Evolutionary conservation across 2,113 vertebrate species (phyloP), one percentile per base, ranked within the genome.

Genomic region (Fregata magnificens): DNA sequence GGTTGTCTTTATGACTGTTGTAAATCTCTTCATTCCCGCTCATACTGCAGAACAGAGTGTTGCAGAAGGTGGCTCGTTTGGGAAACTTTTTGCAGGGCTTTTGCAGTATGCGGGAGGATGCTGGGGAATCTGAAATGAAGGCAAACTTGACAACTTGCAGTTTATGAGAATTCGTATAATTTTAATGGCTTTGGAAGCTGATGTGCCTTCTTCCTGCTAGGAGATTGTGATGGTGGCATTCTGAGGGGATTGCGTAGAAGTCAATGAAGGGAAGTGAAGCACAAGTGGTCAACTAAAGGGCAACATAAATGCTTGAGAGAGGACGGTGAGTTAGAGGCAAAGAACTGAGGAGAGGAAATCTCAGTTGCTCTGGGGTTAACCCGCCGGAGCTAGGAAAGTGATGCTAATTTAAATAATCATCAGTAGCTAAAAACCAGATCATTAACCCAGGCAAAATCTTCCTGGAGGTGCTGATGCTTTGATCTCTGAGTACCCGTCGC

Each of bases 401-500:
- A 47, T 78, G 19, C 10, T 61, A 38, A 70, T n/a, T 17, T 45
- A 47, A 65, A 11, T 38, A 31, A 81, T 69, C 15, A 21, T 59
- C 29, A 45, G 7, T 53, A 89, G 13, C 16, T 67, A 59, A 92
- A 72, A 71, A 91, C 26, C 38, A 19, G 7, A 8, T 49, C 9
- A 40, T 58, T 72, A 59, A 73, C 28, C 15, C 28, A 49, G 28
- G 52, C 7, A 86, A 66, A 72, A 71, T 66, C 62, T 86, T 40
- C 38, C 63, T 72, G 45, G 50, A 72, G 69, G 36, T 77, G 62
- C n/a, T 83, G 15, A 47, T 40, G 16, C 42, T 86, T 62, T 81
- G 4, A 2, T n/a, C 18, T 45, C 25, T 15, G 21, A 28, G 9
- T 40, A 26, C 13, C 42, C 5, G 0, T 71, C 3, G 0, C 24